These are phyloP conservation scores for Ditylenchus weischeri DNA, from an alignment of 2,888 invertebrate species.

Conservation along the genomic window DNA sequence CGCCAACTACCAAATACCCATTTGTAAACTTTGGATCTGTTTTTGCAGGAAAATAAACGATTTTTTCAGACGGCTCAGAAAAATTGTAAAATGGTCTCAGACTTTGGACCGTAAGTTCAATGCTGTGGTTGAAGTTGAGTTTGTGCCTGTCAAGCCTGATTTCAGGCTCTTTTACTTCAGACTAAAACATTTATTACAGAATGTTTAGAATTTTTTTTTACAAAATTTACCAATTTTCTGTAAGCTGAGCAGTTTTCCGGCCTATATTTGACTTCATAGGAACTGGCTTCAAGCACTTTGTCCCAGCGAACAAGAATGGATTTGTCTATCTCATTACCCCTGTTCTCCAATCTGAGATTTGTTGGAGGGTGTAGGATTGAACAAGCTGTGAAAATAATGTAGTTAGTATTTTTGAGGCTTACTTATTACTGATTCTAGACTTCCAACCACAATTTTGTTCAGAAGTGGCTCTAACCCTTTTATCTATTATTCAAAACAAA, in stretches of 20 bases:
- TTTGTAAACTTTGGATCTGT: no score
- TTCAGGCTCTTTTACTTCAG: constrained; percentile 4
- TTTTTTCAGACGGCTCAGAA: background rate
- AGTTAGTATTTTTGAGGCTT: no score
- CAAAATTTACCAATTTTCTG: background rate
- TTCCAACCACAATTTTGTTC: no score
- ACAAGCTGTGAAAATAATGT: constrained; percentile 7
- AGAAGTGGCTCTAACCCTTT: no score
- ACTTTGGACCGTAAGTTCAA: background rate
- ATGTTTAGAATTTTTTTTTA: background rate
- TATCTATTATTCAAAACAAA: no score
- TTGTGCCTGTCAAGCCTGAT: background rate
- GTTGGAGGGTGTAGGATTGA: constrained; percentile 24
- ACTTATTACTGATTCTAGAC: no score
- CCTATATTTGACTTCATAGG: constrained; percentile 30
- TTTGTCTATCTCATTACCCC: constrained; percentile 8
- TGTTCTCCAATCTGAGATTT: constrained; percentile 18
- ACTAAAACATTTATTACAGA: background rate
- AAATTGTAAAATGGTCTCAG: background rate
- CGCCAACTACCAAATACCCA: no score
- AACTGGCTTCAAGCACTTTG: constrained; percentile 25
- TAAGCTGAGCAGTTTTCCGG: background rate
- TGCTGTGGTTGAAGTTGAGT: background rate
- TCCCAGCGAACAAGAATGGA: constrained; percentile 22
- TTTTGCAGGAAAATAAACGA: no score